Conservation (phyloP, 1,140 invertebrate genomes). For the Tetramorium parvispinum region DNA sequence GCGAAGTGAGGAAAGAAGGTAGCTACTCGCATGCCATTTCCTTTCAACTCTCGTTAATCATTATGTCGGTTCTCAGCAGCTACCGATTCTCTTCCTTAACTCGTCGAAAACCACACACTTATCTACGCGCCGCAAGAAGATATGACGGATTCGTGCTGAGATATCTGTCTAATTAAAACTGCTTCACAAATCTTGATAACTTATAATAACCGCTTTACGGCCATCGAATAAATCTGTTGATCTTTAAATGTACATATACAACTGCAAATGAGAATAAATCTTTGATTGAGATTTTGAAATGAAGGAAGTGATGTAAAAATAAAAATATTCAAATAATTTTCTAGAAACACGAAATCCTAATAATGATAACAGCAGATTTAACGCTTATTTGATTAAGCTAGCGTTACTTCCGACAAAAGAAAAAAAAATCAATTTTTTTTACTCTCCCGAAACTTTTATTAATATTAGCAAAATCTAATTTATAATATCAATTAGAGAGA, state of each 20-base stretch:
- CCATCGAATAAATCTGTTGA: neutral
- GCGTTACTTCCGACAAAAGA: neutral
- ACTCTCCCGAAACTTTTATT: neutral
- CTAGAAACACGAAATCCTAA: neutral
- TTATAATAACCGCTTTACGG: neutral
- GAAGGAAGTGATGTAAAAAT: neutral
- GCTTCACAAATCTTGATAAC: neutral
- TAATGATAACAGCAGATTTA: neutral
- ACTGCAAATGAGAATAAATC: neutral
- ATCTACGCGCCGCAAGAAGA: neutral
- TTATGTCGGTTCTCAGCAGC: neutral
- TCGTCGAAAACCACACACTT: constrained; percentile 7
- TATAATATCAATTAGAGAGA: neutral
- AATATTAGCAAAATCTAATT: neutral
- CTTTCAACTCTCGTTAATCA: constrained; percentile 29
- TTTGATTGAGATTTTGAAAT: neutral
- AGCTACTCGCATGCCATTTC: constrained; percentile 9
- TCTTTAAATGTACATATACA: neutral
- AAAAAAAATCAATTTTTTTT: neutral
- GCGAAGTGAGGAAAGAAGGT: neutral
- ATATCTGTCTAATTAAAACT: constrained; percentile 13
- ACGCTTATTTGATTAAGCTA: neutral
- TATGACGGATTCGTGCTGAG: neutral
- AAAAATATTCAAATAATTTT: neutral
- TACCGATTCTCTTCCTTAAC: neutral